Percentiles rank a stretch among this genome's conserved stretches.
Conservation (phyloP, 2,113 vertebrate genomes). For the Rhegmatorhina hoffmannsi region DNA sequence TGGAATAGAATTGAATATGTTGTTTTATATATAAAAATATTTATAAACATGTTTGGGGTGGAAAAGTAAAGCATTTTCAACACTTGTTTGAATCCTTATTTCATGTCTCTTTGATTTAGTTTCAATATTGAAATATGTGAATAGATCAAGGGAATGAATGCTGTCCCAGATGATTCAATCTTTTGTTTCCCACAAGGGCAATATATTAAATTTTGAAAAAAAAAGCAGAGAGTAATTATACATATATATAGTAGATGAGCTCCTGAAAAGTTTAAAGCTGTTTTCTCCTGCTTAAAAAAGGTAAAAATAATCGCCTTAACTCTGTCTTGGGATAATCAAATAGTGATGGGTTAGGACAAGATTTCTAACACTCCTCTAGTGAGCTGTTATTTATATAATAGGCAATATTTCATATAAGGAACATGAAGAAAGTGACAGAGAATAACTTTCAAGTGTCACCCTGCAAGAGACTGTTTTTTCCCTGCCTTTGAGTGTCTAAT, state of each 20-base stretch:
- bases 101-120: background rate
- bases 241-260: background rate
- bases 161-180: background rate
- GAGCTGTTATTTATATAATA: background rate
- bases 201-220: background rate
- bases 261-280: background rate
- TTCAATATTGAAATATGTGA: background rate
- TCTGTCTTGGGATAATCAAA: background rate
- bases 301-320: background rate
- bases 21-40: background rate
- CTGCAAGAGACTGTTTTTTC: background rate
- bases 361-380: background rate
- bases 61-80: background rate
- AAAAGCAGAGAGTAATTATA: background rate
- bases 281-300: background rate
- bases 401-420: background rate
- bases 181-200: background rate
- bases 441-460: background rate
- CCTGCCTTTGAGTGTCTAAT: background rate
- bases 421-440: background rate
- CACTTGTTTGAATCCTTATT: background rate
- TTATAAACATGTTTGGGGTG: background rate
- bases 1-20: background rate
- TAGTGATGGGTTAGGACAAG: background rate
- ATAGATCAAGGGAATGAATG: background rate